These are phyloP conservation scores for Cossypha polioptera DNA, from an alignment of 2,797 vertebrate genomes.

Conservation along the genomic window DNA sequence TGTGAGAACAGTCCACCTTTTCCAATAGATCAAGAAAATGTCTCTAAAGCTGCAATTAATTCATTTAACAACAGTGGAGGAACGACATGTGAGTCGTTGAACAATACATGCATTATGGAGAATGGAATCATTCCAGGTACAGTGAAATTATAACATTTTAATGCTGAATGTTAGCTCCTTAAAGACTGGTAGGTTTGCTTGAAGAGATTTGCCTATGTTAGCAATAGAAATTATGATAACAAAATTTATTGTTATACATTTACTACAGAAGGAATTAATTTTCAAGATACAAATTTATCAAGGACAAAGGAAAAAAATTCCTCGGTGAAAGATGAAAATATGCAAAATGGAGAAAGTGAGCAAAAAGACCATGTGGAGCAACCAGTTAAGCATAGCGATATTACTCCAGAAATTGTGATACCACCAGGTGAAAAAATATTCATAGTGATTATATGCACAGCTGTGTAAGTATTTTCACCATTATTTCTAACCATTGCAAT, in stretches of 20 bases:
- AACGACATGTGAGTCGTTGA: neutral
- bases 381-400: neutral
- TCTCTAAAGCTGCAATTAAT: neutral
- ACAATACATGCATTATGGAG: neutral
- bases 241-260: neutral
- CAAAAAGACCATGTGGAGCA: neutral
- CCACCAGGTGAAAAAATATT: conserved; percentile 60
- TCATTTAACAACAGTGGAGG: neutral
- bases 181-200: neutral
- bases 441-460: conserved; percentile 66
- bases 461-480: conserved; percentile 60
- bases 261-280: neutral
- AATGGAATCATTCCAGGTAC: conserved; percentile 49
- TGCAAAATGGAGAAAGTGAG: neutral
- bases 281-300: neutral
- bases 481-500: neutral
- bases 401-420: conserved; percentile 36
- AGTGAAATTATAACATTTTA: neutral
- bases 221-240: neutral
- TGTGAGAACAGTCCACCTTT: neutral
- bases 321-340: neutral
- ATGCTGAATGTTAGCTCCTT: neutral
- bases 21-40: neutral
- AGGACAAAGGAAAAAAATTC: neutral
- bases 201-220: neutral